These are phyloP conservation scores for Akabosia matsudoensis DNA, from an alignment of 1,140 invertebrate genomes.

Conservation along the genomic window DNA sequence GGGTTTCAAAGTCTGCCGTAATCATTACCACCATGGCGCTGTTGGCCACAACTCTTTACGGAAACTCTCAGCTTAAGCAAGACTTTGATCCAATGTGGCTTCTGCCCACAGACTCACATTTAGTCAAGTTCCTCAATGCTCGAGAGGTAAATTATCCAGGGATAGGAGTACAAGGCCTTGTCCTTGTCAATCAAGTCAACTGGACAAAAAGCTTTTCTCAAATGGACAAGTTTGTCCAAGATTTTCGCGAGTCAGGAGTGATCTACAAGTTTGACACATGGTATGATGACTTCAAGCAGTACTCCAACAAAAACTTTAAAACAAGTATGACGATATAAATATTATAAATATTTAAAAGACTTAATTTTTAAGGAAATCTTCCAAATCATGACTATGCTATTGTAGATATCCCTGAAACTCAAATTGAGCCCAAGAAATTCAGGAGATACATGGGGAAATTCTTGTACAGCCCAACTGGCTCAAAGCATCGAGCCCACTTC, in stretches of 20 bases:
- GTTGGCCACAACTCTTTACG: slow-evolving; percentile 22
- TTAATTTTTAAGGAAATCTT: background rate
- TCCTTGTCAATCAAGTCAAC: slow-evolving; percentile 42
- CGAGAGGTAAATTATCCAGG: slow-evolving; percentile 16
- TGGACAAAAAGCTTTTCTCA: slow-evolving; percentile 39
- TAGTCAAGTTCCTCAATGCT: slow-evolving; percentile 10
- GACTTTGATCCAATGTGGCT: slow-evolving; percentile 77
- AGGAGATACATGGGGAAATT: slow-evolving; percentile 64
- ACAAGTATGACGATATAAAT: slow-evolving; percentile 30
- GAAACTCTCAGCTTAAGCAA: slow-evolving; percentile 59
- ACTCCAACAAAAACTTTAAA: slow-evolving; percentile 34
- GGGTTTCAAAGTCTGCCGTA: slow-evolving; percentile 49
- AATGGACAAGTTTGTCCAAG: slow-evolving; percentile 32
- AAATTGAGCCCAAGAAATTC: slow-evolving; percentile 52
- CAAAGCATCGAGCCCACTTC: slow-evolving; percentile 66
- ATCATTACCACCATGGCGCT: background rate
- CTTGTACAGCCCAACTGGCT: slow-evolving; percentile 63
- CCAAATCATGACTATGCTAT: background rate
- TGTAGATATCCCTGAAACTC: slow-evolving; percentile 23
- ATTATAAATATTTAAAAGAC: slow-evolving; percentile 41
- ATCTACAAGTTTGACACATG: slow-evolving; percentile 50
- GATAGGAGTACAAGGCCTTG: background rate
- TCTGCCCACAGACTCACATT: slow-evolving; percentile 25
- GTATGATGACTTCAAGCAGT: slow-evolving; percentile 49
- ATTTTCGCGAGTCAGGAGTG: slow-evolving; percentile 32